Conservation (phyloP, 2,797 vertebrate genomes). For the Muscicapa striata region DNA sequence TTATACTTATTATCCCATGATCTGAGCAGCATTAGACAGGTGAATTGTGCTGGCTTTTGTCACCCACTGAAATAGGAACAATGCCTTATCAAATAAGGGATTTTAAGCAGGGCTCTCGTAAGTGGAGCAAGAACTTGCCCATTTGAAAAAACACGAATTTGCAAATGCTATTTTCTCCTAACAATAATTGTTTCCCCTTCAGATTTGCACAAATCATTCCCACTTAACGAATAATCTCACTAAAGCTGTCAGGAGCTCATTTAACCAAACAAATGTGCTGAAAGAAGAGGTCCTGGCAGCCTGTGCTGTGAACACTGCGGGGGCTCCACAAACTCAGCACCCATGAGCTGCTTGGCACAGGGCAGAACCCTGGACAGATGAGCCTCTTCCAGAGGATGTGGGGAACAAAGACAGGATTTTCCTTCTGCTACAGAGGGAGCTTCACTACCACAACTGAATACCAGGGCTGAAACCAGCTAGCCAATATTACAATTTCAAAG, state of each 20-base stretch:
- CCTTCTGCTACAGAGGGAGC: not conserved
- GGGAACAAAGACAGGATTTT: not conserved
- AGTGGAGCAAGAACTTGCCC: not conserved
- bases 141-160: not conserved
- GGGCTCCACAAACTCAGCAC: not conserved
- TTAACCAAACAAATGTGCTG: not conserved
- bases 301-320: not conserved
- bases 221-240: not conserved
- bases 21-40: not conserved
- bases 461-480: not conserved
- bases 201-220: not conserved
- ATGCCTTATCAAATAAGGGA: not conserved
- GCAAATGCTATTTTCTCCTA: not conserved
- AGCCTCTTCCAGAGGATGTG: not conserved
- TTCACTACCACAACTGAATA: not conserved
- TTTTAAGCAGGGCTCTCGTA: not conserved
- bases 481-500: not conserved
- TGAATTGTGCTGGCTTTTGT: not conserved
- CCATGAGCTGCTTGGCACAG: not conserved
- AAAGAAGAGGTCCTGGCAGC: not conserved
- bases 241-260: not conserved
- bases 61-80: not conserved
- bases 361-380: not conserved
- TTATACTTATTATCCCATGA: not conserved
- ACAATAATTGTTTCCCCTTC: not conserved